Evolutionary conservation across 2,888 invertebrate genomes (phyloP).

Genomic region (Hypolimnas misippus): DNA sequence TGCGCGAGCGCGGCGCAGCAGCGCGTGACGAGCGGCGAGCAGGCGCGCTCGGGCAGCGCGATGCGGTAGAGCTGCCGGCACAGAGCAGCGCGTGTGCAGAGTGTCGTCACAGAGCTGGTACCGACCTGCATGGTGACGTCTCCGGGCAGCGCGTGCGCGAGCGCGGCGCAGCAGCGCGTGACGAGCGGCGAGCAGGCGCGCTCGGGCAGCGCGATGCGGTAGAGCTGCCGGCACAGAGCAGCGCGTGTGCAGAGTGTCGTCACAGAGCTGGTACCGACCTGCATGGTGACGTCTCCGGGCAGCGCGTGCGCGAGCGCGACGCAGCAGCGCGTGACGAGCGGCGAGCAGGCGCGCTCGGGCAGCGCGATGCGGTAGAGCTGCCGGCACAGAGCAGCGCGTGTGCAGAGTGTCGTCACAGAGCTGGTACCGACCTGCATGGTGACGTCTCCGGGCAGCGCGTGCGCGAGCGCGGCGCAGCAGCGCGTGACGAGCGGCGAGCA

Average conservation of each 20-base stretch:
- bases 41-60: slow-evolving; percentile 87
- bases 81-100: slow-evolving; percentile 89
- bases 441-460: slow-evolving; percentile 88
- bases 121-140: slow-evolving; percentile 85
- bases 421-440: too few relatives aligned
- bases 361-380: slow-evolving; percentile 90
- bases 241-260: slow-evolving; percentile 77
- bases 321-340: slow-evolving; percentile 88
- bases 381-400: slow-evolving; percentile 89
- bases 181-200: too few relatives aligned
- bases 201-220: slow-evolving; percentile 89
- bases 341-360: slow-evolving; percentile 86
- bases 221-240: slow-evolving; percentile 87
- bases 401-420: slow-evolving; percentile 91
- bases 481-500: too few relatives aligned
- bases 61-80: slow-evolving; percentile 90
- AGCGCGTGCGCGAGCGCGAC: slow-evolving; percentile 88
- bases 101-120: slow-evolving; percentile 91
- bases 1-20: slow-evolving; percentile 89
- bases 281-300: slow-evolving; percentile 89
- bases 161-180: slow-evolving; percentile 88
- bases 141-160: slow-evolving; percentile 88
- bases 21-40: slow-evolving; percentile 86
- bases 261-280: slow-evolving; percentile 60
- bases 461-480: slow-evolving; percentile 89